A percentile compares a stretch with the other conserved stretches of the same genome.
These are phyloP conservation scores for Oikopleura vanhoeffeni DNA, from an alignment of 23 tunicate species.

Conservation along the genomic window DNA sequence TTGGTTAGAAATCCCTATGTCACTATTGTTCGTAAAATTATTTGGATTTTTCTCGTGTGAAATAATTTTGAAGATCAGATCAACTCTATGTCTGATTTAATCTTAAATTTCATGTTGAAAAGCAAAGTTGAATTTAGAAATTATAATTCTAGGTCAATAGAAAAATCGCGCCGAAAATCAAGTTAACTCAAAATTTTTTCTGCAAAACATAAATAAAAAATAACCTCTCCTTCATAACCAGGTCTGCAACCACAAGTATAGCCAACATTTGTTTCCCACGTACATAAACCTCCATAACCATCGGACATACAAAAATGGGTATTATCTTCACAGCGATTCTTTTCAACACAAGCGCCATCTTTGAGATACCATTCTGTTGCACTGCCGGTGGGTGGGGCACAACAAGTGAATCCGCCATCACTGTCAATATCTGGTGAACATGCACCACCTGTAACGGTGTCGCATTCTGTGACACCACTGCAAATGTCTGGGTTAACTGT, in stretches of 20 bases:
- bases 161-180: too few species aligned
- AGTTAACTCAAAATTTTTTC: too few species aligned
- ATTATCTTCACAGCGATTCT: neutral
- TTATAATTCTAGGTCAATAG: too few species aligned
- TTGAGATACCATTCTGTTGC: neutral
- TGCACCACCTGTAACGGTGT: too few species aligned
- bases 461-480: neutral
- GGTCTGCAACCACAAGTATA: conserved; percentile 1
- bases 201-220: too few species aligned
- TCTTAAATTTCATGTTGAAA: too few species aligned
- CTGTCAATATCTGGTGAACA: neutral
- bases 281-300: neutral
- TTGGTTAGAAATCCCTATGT: too few species aligned
- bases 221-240: neutral
- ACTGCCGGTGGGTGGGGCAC: neutral
- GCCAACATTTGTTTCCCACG: neutral
- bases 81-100: too few species aligned
- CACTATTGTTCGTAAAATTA: too few species aligned
- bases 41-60: too few species aligned
- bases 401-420: neutral
- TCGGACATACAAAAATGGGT: conserved; percentile 1
- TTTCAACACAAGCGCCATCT: neutral
- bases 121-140: too few species aligned
- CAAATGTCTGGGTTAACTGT: neutral
- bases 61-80: too few species aligned